Base-by-base conservation (phyloP, 2,888 invertebrate genomes). In the Netelia fuscicornis region DNA sequence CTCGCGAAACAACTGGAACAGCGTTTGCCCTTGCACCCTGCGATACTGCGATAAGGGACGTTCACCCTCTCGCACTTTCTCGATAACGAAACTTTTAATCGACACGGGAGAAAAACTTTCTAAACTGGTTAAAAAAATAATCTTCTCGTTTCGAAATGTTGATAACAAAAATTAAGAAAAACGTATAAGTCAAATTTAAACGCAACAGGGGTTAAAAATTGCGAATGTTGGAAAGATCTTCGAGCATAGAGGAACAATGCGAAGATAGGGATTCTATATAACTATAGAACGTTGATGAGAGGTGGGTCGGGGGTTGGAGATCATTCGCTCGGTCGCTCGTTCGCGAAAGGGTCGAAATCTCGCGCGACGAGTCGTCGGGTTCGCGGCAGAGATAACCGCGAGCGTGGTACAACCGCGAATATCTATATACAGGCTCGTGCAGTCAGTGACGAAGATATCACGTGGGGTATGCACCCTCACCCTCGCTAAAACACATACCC, bases 11-110 rank as follows among this genome's bases (percentile, higher is more conserved):
- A 92, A 91, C 92, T 89, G 88, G 89, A 88, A 90, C 92, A 92
- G 92, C 92, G 92, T 91, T 92, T 92, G 92, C 81, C 84, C 84
- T 76, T 54, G 76, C 80, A 58, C 91, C 91, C 92, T 91, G 92
- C 89, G 92, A 92, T 92, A 92, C 87, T 89, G 84, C 87, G 92
- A 92, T 92, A 92, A 92, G 90, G 89, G 90, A 91, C 90, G 89
- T 74, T 78, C 74, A 83, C 67, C 23, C n/a, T 58, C 23, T 58
- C 20, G 64, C 56, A 20, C 71, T 25, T 42, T 74, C 74, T 74
- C 58, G 65, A 67, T 72, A 52, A 78, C 37, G 20, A 70, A 2
- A 23, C 60, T 48, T 74, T 48, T 65, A n/a, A 64, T 8, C 25
- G 11, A 48, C 13, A 48, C n/a, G 60, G 37, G 10, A 30, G 25